These are phyloP conservation scores for Xestia sexstrigata DNA, from an alignment of 2,888 invertebrate species.

Conservation along the genomic window DNA sequence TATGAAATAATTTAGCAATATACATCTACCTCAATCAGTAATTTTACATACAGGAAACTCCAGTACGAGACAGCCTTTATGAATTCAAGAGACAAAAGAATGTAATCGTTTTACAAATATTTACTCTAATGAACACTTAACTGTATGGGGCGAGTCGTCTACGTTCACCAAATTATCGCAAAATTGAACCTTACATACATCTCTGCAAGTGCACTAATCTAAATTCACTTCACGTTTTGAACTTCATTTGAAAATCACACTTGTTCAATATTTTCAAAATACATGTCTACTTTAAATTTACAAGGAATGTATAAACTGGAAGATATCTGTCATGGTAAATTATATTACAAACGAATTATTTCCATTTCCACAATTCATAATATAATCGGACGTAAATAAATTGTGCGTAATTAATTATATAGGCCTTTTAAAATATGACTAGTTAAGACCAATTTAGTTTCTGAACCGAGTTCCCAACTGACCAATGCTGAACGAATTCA, in stretches of 20 bases:
- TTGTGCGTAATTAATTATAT: constrained; percentile 85
- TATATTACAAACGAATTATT: constrained; percentile 61
- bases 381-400: constrained; percentile 74
- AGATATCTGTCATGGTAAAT: constrained; percentile 77
- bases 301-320: constrained; percentile 87
- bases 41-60: constrained; percentile 84
- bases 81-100: constrained; percentile 82
- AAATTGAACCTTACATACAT: constrained; percentile 86
- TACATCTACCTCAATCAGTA: constrained; percentile 83
- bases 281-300: constrained; percentile 78
- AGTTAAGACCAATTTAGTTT: constrained; percentile 81
- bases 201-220: constrained; percentile 81
- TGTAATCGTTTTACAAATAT: constrained; percentile 84
- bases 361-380: constrained; percentile 61
- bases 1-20: constrained; percentile 90
- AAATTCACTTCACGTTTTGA: constrained; percentile 83
- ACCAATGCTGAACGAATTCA: constrained; percentile 56
- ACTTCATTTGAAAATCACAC: constrained; percentile 87
- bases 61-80: constrained; percentile 87
- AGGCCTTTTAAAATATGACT: constrained; percentile 89
- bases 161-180: constrained; percentile 81
- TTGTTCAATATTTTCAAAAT: constrained; percentile 74
- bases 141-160: constrained; percentile 83
- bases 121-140: constrained; percentile 90
- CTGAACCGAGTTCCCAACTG: constrained; percentile 58